phyloP scores from a whole-genome alignment of 1,140 invertebrate species.

The Leguminivora glycinivorella region DNA sequence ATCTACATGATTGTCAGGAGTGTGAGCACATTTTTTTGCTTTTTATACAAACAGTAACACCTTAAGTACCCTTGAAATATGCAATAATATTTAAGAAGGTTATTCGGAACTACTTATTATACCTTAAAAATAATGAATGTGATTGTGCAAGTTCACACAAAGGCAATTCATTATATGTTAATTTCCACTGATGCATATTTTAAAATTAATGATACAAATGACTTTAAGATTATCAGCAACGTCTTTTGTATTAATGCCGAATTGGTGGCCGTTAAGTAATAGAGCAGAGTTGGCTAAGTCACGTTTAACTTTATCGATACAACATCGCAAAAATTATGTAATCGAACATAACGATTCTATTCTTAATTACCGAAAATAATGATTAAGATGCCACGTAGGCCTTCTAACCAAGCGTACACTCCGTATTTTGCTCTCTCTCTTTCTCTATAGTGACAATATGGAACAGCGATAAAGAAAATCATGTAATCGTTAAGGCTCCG shows the following conservation, averaged over 20 bases:
- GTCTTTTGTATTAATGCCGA: conserved; percentile 64
- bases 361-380: not conserved
- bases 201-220: conserved; percentile 68
- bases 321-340: conserved; percentile 49
- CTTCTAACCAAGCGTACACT: too few relatives aligned
- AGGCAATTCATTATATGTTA: conserved; percentile 62
- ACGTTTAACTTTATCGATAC: conserved; percentile 62
- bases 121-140: conserved; percentile 27
- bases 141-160: conserved; percentile 54
- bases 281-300: conserved; percentile 59
- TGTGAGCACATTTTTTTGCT: not conserved
- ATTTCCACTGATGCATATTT: conserved; percentile 62
- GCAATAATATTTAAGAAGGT: conserved; percentile 14
- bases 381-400: not conserved
- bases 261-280: conserved; percentile 58
- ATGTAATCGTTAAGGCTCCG: too few relatives aligned
- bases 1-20: too few relatives aligned
- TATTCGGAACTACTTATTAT: conserved; percentile 21
- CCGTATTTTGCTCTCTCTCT: too few relatives aligned
- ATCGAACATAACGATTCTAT: conserved; percentile 21
- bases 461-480: too few relatives aligned
- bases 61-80: not conserved
- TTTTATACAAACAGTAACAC: not conserved
- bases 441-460: too few relatives aligned
- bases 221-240: conserved; percentile 55